Conservation (phyloP, 1,140 invertebrate species). For the Scylla paramamosain region DNA sequence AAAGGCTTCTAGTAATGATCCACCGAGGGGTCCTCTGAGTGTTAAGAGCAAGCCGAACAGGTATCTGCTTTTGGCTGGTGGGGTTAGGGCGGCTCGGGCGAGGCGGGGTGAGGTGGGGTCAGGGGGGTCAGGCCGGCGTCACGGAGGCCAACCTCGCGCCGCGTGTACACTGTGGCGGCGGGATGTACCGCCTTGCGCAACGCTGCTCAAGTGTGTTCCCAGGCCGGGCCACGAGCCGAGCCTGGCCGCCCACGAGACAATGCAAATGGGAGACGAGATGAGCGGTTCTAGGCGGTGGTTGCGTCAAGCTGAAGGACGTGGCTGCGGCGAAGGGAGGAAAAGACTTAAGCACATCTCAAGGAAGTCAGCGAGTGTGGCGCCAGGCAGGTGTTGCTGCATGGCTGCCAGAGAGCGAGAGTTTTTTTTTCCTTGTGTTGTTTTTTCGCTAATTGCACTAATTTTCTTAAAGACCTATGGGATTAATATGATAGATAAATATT, state of each 20-base stretch:
- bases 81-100: background rate
- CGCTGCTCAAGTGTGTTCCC: conserved; percentile 9
- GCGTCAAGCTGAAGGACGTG: conserved; percentile 16
- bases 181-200: conserved; percentile 10
- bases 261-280: conserved; percentile 21
- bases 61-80: background rate
- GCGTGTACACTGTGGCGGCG: background rate
- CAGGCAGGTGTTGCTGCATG: background rate
- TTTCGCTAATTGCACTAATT: too few species aligned
- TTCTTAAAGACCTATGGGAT: too few species aligned
- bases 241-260: background rate
- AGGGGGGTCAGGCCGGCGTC: background rate
- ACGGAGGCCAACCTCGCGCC: background rate
- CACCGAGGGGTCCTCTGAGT: background rate
- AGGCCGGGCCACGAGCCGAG: background rate
- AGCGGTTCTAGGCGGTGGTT: background rate
- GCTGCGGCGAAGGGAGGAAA: background rate
- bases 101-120: background rate
- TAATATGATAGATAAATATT: too few species aligned
- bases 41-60: background rate
- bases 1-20: background rate
- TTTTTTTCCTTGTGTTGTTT: background rate
- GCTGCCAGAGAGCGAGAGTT: background rate
- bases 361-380: background rate
- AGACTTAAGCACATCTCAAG: background rate